phyloP scores from a whole-genome alignment of 2,113 vertebrate genomes.

The Tylochromis polylepis region DNA sequence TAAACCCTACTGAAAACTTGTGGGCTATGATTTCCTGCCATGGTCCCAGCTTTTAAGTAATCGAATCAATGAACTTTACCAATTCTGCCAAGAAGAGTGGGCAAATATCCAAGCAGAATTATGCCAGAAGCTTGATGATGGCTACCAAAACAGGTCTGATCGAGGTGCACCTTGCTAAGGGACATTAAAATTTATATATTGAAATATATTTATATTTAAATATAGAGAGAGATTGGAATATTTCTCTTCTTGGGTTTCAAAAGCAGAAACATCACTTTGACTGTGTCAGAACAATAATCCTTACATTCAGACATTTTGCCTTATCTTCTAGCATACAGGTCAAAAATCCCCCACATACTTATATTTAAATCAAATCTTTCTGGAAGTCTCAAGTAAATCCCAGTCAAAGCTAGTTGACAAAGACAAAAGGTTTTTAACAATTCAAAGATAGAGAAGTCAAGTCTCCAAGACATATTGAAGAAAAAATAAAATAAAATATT shows the following conservation, averaged over 20 bases:
- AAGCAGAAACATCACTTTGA: not conserved
- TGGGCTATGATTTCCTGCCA: rapidly evolving
- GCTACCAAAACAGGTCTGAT: not conserved
- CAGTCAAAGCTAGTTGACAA: not conserved
- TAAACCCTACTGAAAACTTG: not conserved
- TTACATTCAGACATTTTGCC: not conserved
- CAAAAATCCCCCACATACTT: too few species aligned
- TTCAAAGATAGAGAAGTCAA: not conserved
- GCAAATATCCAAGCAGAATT: not conserved
- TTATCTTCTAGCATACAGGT: not conserved
- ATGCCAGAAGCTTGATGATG: not conserved
- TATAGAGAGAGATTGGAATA: too few species aligned
- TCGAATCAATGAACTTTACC: not conserved
- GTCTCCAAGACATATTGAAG: not conserved
- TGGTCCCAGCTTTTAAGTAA: not conserved
- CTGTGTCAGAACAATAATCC: not conserved
- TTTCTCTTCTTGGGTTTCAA: too few species aligned
- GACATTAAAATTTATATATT: too few species aligned
- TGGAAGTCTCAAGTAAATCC: not conserved
- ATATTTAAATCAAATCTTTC: not conserved
- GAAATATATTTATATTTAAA: too few species aligned
- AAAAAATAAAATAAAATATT: not conserved
- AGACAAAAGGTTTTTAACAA: not conserved
- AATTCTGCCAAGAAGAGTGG: not conserved
- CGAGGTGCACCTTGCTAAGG: not conserved